Conservation (phyloP, 2,888 invertebrate genomes). For the Alloscopus bannaensis region DNA sequence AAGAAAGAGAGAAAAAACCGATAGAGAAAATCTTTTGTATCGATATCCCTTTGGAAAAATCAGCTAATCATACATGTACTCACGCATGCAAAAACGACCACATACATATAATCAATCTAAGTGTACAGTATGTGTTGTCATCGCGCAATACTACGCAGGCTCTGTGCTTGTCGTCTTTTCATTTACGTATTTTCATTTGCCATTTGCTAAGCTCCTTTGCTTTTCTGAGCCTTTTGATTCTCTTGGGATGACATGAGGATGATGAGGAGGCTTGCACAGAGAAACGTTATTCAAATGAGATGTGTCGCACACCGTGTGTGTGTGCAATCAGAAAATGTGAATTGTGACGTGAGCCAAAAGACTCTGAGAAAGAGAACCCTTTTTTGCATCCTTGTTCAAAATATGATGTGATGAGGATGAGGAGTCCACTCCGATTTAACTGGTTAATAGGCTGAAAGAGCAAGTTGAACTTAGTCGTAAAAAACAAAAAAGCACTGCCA, state of each 20-base stretch:
- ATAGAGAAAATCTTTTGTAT: too few relatives aligned
- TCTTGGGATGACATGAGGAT: background rate
- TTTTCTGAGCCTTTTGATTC: too few relatives aligned
- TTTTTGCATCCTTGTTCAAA: background rate
- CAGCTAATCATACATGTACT: too few relatives aligned
- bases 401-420: constrained; percentile 11
- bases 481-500: constrained; percentile 39
- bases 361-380: too few relatives aligned
- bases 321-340: constrained; percentile 2
- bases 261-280: background rate
- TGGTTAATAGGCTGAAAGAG: constrained; percentile 50
- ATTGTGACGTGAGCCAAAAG: too few relatives aligned
- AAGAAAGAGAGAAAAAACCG: too few relatives aligned
- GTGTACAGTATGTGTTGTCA: background rate
- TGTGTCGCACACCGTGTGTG: too few relatives aligned
- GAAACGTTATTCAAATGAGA: constrained; percentile 14
- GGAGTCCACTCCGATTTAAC: constrained; percentile 28
- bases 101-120: constrained; percentile 6
- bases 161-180: background rate
- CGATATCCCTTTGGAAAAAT: too few relatives aligned
- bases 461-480: constrained; percentile 58
- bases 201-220: background rate
- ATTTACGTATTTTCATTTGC: too few relatives aligned
- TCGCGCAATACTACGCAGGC: background rate
- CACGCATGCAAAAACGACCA: too few relatives aligned